Conservation (phyloP, 2,797 vertebrate genomes). For the Mareca penelope region DNA sequence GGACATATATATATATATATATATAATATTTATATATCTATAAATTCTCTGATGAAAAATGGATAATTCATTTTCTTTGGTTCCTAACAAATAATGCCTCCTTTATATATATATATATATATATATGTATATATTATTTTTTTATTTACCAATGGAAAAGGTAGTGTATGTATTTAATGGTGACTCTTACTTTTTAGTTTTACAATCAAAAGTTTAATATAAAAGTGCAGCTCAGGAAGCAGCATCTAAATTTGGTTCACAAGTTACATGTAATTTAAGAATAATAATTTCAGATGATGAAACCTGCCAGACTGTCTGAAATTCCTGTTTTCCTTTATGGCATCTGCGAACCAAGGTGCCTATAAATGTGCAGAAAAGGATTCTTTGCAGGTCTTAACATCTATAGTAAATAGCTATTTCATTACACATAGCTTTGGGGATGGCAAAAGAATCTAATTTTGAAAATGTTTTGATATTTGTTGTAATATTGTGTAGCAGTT, state of each 20-base stretch:
- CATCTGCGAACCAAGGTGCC: neutral
- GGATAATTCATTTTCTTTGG: neutral
- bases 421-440: neutral
- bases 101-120: neutral
- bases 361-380: neutral
- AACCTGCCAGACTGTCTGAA: neutral
- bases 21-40: neutral
- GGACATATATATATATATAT: no score
- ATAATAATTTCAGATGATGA: neutral
- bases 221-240: constrained; percentile 7
- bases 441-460: neutral
- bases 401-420: neutral
- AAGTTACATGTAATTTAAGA: neutral
- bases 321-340: neutral
- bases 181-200: neutral
- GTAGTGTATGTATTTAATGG: neutral
- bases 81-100: neutral
- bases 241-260: neutral
- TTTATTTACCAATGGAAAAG: neutral
- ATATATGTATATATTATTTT: neutral
- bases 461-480: neutral
- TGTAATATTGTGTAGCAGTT: neutral
- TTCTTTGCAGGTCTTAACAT: neutral
- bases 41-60: neutral
- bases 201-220: neutral